phyloP scores from a whole-genome alignment of 2,797 vertebrate species.

The Falco novaeseelandiae region DNA sequence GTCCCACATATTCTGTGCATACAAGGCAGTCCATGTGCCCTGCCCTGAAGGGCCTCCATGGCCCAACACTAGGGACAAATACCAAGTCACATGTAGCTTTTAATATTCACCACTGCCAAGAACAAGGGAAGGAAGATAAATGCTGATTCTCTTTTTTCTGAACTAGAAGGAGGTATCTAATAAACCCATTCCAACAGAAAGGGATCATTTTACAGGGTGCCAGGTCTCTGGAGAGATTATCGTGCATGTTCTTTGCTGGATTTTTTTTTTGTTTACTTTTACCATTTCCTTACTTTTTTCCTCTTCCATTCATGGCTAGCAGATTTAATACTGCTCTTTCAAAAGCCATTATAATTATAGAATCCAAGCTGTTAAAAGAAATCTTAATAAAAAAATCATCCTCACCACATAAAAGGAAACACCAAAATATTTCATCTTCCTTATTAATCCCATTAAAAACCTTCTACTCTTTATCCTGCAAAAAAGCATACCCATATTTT shows the following conservation, averaged over 20 bases:
- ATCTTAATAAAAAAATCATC: constrained; percentile 16
- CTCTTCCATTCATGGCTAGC: background rate
- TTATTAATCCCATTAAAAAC: constrained; percentile 11
- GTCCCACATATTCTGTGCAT: background rate
- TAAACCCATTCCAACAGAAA: background rate
- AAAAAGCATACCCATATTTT: background rate
- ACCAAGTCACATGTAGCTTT: background rate
- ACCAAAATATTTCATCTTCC: constrained; percentile 18
- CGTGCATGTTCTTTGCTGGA: background rate
- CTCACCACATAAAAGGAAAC: constrained; percentile 24
- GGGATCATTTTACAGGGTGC: background rate
- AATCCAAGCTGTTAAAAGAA: constrained; percentile 30
- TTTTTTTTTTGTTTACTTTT: too few relatives aligned
- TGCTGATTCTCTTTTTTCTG: background rate
- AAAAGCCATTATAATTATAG: constrained; percentile 49
- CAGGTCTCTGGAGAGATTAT: background rate
- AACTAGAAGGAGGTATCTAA: background rate
- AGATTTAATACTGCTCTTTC: constrained; percentile 44
- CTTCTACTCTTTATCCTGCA: background rate
- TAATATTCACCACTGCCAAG: background rate
- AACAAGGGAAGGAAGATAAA: background rate
- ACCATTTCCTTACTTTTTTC: too few relatives aligned
- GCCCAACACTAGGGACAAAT: background rate
- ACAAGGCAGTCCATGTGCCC: background rate
- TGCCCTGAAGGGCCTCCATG: background rate